These are phyloP conservation scores for Spinus olivaceus DNA, from an alignment of 2,797 vertebrate species.

Conservation along the genomic window DNA sequence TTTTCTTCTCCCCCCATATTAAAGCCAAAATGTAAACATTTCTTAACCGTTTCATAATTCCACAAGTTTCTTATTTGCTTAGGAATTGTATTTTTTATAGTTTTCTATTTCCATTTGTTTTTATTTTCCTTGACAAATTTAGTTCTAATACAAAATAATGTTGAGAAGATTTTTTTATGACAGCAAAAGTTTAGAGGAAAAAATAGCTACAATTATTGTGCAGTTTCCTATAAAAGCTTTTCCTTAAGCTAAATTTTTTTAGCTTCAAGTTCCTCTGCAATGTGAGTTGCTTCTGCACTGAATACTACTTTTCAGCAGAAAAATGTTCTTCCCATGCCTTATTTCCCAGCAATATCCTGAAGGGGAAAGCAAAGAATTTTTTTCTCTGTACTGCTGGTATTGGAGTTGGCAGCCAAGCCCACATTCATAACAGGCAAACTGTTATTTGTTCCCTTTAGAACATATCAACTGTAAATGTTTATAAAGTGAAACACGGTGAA, in stretches of 20 bases:
- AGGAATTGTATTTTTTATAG: background rate
- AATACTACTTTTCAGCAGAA: background rate
- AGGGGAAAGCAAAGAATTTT: background rate
- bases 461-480: background rate
- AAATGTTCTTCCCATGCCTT: background rate
- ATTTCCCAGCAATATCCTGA: background rate
- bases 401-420: background rate
- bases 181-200: background rate
- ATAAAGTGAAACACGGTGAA: background rate
- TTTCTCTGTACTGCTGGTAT: background rate
- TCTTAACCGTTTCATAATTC: background rate
- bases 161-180: background rate
- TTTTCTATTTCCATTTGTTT: background rate
- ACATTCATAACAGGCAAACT: background rate
- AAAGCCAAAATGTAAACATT: background rate
- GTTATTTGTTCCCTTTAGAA: background rate
- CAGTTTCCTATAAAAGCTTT: background rate
- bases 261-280: background rate
- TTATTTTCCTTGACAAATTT: background rate
- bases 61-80: background rate
- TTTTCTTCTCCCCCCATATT: background rate
- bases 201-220: background rate
- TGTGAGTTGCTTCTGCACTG: background rate
- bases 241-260: background rate
- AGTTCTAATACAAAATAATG: background rate